A percentile compares a stretch with the other conserved stretches of the same genome.
phyloP scores from a whole-genome alignment of 2,113 vertebrate species.

The Odocoileus hemionus region DNA sequence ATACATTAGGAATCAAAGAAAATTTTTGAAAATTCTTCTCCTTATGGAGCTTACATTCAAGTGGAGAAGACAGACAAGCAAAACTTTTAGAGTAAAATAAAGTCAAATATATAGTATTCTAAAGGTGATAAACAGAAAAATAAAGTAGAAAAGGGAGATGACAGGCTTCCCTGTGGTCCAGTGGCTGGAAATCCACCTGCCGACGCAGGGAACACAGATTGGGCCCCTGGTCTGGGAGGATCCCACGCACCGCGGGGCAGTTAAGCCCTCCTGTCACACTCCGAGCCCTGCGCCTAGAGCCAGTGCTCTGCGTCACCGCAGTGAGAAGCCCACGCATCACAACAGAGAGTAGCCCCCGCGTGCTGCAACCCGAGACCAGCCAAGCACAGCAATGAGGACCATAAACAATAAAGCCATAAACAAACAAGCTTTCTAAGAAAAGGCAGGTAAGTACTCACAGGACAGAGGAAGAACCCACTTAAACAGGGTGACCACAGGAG shows the following conservation, averaged over 20 bases:
- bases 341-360: not conserved
- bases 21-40: not conserved
- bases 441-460: not conserved
- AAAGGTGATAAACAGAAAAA: not conserved
- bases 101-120: not conserved
- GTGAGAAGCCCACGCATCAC: not conserved
- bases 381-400: not conserved
- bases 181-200: not conserved
- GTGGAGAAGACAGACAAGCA: not conserved
- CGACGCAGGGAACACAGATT: not conserved
- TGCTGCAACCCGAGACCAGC: not conserved
- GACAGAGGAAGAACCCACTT: not conserved
- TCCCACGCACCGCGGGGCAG: not conserved
- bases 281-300: not conserved
- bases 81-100: not conserved
- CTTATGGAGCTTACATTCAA: not conserved
- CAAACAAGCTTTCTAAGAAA: not conserved
- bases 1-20: not conserved
- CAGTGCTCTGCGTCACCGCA: not conserved
- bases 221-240: not conserved
- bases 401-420: too few species aligned
- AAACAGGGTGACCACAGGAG: not conserved
- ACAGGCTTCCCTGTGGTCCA: not conserved
- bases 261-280: not conserved
- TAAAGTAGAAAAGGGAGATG: not conserved